Evolutionary conservation across 2,113 vertebrate species (phyloP), one percentile per base, ranked within the genome.

Genomic region (Macquaria australasica): DNA sequence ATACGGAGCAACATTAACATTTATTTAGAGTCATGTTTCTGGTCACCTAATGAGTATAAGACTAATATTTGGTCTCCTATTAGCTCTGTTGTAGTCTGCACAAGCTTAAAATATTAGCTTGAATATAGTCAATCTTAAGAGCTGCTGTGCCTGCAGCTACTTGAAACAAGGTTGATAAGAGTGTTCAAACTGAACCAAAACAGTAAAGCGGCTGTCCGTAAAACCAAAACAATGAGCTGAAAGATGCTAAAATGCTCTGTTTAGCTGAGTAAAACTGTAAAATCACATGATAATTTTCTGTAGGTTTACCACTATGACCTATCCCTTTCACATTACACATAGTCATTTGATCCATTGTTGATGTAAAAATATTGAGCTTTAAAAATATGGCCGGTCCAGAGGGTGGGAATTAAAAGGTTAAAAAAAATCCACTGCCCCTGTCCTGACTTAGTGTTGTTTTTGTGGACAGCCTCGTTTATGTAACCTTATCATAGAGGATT

Each of bases 401-500:
- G 7, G 23, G 14, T 75, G 39, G 20, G 45, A 3, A 15, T 14
- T 25, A 14, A 63, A 66, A 20, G 34, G 20, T 77, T 69, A 34
- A 73, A 21, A 67, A n/a, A 50, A n/a, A 72, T n/a, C 18, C 8
- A 3, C 8, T 16, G 3, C 43, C 6, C 6, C 28, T 56, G 63
- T 83, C 53, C 73, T 69, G 15, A 21, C 15, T 21, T 23, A 14
- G 12, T 64, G 58, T 64, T 82, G 50, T 79, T 78, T 53, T 55
- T 45, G 34, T 41, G 48, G 20, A 45, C 2, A 16, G 28, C 14
- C 48, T 74, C 0, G 41, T 43, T 20, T 59, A 50, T 53, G 78
- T 73, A 39, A 76, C 67, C 71, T 71, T 69, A 58, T 66, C 58
- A 59, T 9, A 28, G 51, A 75, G 56, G 69, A 75, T 78, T 39